A percentile compares a stretch with the other conserved stretches of the same genome.
Conservation (phyloP, 2,113 vertebrate genomes). For the Triplophysa siluroides region DNA sequence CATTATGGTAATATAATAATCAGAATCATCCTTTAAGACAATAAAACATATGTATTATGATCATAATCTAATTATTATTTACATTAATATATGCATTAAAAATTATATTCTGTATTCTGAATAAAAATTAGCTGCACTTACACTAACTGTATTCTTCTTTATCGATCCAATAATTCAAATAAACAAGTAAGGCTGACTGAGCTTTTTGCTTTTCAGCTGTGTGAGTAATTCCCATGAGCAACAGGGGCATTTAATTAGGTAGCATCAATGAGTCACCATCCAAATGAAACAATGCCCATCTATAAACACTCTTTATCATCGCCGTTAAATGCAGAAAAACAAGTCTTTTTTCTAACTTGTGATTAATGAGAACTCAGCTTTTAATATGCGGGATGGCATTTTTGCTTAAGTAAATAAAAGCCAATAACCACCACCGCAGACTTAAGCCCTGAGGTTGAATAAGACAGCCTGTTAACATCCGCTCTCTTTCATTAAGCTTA, state of each 20-base stretch:
- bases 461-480: neutral
- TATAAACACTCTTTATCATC: neutral
- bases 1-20: no score
- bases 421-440: conserved; percentile 9
- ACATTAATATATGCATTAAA: no score
- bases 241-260: conserved; percentile 6
- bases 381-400: conserved; percentile 16
- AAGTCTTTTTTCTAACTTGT: neutral
- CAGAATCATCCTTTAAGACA: no score
- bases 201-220: conserved; percentile 7
- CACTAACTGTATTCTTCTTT: no score
- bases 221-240: conserved; percentile 22
- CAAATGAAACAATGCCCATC: neutral
- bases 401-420: neutral
- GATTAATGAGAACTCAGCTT: neutral
- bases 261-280: neutral
- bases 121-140: no score
- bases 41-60: no score
- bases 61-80: no score
- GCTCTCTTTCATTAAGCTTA: neutral
- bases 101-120: no score
- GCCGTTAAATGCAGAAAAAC: neutral
- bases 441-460: conserved; percentile 4
- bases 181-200: neutral
- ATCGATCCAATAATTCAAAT: no score